A percentile compares a stretch with the other conserved stretches of the same genome.
phyloP scores from a whole-genome alignment of 2,113 vertebrate genomes.

The Myrmecobius fasciatus region DNA sequence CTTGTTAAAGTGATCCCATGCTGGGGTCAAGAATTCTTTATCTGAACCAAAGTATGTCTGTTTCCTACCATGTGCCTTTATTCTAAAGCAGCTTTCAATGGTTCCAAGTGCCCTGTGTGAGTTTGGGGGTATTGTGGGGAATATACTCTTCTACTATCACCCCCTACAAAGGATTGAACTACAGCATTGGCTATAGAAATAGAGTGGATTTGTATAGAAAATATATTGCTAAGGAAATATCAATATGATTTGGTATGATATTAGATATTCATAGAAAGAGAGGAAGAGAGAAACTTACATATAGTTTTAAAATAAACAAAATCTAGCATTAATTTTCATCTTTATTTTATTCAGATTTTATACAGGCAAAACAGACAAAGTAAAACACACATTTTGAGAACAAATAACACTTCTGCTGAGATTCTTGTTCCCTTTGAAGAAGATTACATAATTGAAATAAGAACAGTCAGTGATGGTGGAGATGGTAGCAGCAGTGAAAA shows the following conservation, averaged over 20 bases:
- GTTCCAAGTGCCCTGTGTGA: neutral
- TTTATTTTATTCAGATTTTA: slow-evolving; percentile 84
- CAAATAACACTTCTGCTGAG: slow-evolving; percentile 91
- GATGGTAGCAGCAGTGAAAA: slow-evolving; percentile 92
- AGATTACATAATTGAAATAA: slow-evolving; percentile 93
- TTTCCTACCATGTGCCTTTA: neutral
- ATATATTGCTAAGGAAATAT: neutral
- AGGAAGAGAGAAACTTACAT: neutral
- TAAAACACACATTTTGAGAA: slow-evolving; percentile 87
- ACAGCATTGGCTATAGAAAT: neutral
- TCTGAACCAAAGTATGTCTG: neutral
- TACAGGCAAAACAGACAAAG: slow-evolving; percentile 90
- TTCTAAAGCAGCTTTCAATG: neutral
- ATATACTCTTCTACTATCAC: neutral
- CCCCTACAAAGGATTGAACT: neutral
- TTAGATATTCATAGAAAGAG: neutral
- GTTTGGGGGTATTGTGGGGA: neutral
- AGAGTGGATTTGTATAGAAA: neutral
- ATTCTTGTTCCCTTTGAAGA: slow-evolving; percentile 90
- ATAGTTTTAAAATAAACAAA: neutral
- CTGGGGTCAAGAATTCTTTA: neutral
- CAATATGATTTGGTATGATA: neutral
- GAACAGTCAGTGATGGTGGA: slow-evolving; percentile 90
- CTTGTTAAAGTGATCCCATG: neutral
- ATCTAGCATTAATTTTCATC: neutral